These are phyloP conservation scores for Papilio glaucus DNA, from an alignment of 1,140 invertebrate species.

Conservation along the genomic window DNA sequence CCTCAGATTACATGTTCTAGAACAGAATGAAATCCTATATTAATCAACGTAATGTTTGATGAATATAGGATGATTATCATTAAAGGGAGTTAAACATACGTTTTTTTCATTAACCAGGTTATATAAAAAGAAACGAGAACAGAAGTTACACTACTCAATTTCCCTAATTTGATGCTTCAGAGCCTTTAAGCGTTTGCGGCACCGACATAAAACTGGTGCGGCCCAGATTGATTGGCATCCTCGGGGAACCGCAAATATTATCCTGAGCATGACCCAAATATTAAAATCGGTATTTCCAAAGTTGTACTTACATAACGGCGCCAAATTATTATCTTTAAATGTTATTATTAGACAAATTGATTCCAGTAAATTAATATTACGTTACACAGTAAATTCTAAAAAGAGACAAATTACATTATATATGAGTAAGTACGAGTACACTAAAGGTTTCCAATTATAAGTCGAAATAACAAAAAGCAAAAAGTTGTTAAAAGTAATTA, in stretches of 20 bases:
- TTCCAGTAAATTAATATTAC: background rate
- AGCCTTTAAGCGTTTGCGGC: constrained; percentile 12
- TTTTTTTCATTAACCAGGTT: too few relatives aligned
- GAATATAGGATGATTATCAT: too few relatives aligned
- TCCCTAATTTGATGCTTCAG: constrained; percentile 14
- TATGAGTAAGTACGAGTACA: too few relatives aligned
- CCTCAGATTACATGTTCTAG: background rate
- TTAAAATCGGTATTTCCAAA: background rate
- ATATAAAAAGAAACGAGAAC: too few relatives aligned
- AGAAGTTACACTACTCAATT: background rate
- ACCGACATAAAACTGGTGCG: constrained; percentile 16
- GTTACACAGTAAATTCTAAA: background rate
- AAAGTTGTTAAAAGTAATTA: too few relatives aligned
- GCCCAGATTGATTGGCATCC: constrained; percentile 7
- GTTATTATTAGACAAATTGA: background rate
- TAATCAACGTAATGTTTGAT: too few relatives aligned
- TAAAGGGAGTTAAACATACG: too few relatives aligned
- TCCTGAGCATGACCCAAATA: constrained; percentile 5
- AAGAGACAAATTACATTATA: too few relatives aligned
- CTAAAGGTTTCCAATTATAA: too few relatives aligned
- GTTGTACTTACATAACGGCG: background rate
- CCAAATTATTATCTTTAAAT: background rate
- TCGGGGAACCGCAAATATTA: constrained; percentile 4
- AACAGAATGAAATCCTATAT: too few relatives aligned
- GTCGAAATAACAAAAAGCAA: too few relatives aligned